A percentile compares a stretch with the other conserved stretches of the same genome.
Conservation (phyloP, 2,113 vertebrate genomes). For the Nyctibius bracteatus region DNA sequence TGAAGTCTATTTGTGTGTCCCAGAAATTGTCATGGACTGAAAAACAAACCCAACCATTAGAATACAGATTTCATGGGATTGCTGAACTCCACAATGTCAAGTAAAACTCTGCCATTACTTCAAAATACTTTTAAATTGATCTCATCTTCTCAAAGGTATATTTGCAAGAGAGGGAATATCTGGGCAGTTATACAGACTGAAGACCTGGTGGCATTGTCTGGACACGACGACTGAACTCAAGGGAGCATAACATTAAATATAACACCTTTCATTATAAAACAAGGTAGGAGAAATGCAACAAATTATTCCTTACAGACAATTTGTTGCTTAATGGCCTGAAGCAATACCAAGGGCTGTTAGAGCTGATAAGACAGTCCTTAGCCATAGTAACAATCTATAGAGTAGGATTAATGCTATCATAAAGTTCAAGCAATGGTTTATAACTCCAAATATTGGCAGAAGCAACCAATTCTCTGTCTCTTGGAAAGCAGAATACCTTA, state of each 20-base stretch:
- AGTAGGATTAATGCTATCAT: slow-evolving; percentile 50
- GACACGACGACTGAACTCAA: neutral
- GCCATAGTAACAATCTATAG: slow-evolving; percentile 45
- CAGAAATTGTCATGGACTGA: neutral
- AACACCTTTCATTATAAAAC: slow-evolving; percentile 35
- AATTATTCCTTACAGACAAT: slow-evolving; percentile 58
- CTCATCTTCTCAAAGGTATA: neutral
- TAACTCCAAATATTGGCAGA: slow-evolving; percentile 58
- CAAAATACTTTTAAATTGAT: neutral
- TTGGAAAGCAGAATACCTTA: slow-evolving; percentile 38
- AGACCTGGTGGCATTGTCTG: neutral
- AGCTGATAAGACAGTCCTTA: slow-evolving; percentile 49
- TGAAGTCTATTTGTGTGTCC: neutral
- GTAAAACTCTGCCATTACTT: neutral
- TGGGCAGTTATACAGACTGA: neutral
- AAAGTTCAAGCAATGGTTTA: slow-evolving; percentile 55
- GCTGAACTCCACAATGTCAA: neutral
- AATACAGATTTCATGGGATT: neutral
- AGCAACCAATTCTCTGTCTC: slow-evolving; percentile 61
- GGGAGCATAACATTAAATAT: neutral
- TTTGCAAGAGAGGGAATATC: neutral
- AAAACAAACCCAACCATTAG: neutral
- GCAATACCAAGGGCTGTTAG: slow-evolving; percentile 48
- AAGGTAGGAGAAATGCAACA: slow-evolving; percentile 32
- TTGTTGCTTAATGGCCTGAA: slow-evolving; percentile 64